Conservation (phyloP, 2,888 invertebrate genomes). For the Standfussiana lucernea region DNA sequence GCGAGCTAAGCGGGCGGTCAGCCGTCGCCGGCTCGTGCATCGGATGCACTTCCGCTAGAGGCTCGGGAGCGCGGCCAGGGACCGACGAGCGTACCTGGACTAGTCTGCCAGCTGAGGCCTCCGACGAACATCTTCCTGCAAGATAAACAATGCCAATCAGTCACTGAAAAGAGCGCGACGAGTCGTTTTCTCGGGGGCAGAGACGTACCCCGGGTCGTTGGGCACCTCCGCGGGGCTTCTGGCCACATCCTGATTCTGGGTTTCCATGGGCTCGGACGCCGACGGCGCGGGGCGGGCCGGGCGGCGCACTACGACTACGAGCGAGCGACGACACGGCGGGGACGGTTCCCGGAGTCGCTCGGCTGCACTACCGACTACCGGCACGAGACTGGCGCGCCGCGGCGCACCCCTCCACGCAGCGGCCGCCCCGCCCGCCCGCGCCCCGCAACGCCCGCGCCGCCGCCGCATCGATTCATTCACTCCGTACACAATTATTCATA, state of each 20-base stretch:
- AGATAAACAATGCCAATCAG: constrained; percentile 91
- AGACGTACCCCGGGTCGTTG: constrained; percentile 97
- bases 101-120: constrained; percentile 99
- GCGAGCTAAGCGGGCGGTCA: constrained; percentile 76
- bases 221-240: constrained; percentile 97
- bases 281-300: constrained; percentile 85
- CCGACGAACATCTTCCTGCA: constrained; percentile 99
- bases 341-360: constrained; percentile 92
- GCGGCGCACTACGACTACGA: constrained; percentile 91
- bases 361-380: constrained; percentile 93
- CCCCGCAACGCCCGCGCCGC: constrained; percentile 79
- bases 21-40: constrained; percentile 80
- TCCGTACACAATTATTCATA: constrained; percentile 90
- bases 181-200: constrained; percentile 60
- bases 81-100: constrained; percentile 95
- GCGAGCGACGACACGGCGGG: constrained; percentile 90
- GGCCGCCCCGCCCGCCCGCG: constrained; percentile 78
- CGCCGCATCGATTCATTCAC: constrained; percentile 90
- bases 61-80: constrained; percentile 79
- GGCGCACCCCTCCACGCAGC: constrained; percentile 87
- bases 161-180: constrained; percentile 72
- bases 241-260: constrained; percentile 95
- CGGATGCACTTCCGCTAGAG: constrained; percentile 83
- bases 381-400: constrained; percentile 92
- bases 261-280: constrained; percentile 92